These are phyloP conservation scores for Penaeus vannamei DNA, from an alignment of 1,140 invertebrate genomes.

Conservation along the genomic window DNA sequence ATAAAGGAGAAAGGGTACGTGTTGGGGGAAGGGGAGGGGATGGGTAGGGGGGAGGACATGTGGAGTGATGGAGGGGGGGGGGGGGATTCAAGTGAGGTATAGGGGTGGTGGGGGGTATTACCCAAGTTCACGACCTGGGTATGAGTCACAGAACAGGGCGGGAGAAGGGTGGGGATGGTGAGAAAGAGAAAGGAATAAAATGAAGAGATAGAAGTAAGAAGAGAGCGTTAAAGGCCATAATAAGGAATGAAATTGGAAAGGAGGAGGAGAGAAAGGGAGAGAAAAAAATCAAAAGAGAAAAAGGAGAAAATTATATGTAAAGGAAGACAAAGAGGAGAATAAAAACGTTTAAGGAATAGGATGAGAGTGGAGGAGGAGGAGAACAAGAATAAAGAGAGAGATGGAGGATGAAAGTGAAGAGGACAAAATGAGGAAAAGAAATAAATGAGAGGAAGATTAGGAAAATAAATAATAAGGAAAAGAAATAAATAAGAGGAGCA, in stretches of 20 bases:
- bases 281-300: not conserved
- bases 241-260: not conserved
- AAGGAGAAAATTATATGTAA: not conserved
- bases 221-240: too few species aligned
- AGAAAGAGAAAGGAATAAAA: not conserved
- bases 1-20: not conserved
- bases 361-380: not conserved
- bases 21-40: not conserved
- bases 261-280: not conserved
- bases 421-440: not conserved
- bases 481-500: not conserved
- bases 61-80: not conserved
- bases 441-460: not conserved
- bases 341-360: not conserved
- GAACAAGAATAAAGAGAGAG: not conserved
- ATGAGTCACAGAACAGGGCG: too few species aligned
- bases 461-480: too few species aligned
- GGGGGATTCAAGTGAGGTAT: not conserved
- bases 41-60: not conserved
- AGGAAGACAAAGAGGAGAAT: slow-evolving; percentile 27
- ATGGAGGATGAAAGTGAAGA: not conserved
- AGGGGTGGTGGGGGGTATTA: not conserved
- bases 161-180: not conserved
- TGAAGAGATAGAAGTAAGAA: not conserved
- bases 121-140: not conserved